Base-by-base conservation (phyloP, 2,113 vertebrate genomes). In the Sminthopsis crassicaudata region DNA sequence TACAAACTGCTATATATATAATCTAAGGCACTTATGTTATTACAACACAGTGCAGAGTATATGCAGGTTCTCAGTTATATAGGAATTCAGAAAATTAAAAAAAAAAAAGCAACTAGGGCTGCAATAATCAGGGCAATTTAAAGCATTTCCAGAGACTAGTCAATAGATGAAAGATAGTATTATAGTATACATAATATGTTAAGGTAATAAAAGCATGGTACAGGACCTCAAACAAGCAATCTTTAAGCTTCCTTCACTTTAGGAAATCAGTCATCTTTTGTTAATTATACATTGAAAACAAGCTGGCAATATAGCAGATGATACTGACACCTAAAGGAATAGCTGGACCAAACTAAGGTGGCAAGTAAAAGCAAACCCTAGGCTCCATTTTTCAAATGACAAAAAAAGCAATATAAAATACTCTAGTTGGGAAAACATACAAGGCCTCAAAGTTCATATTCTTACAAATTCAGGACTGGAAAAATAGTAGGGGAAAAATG, bases 381-480 rank as follows among this genome's bases (percentile, higher is more conserved):
- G 7, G 36, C 19, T 30, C 89, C 48, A 46, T 92, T 94, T 60
- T 93, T 92, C 92, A 96, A 24, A 11, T 46, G 90, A 93, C 2
- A 52, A 9, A 96, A 96, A 76, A 55, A 92, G 94, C 24, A 23
- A 46, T 27, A 93, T 7, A 2, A 95, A 93, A 88, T 42, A 67
- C n/a, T 52, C 92, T 90, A 88, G 27, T 14, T 26, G 84, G 54
- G 42, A 67, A 36, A 91, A 76, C 1, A 76, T 51, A 36, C 89
- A 96, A 92, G 67, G 90, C 42, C 42, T 95, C 51, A 84, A 84
- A 92, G 89, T 8, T 90, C 27, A 84, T n/a, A 92, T 89, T 36
- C 90, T 36, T 96, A 93, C 60, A 94, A 90, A 60, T 53, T 93
- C 91, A 94, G 92, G 90, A 25, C 90, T 88, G 46, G 92, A 95